Percentiles rank a stretch among this genome's conserved stretches.
Evolutionary conservation across 2,113 vertebrate genomes (phyloP).

Genomic region (Micronycteris hirsuta): DNA sequence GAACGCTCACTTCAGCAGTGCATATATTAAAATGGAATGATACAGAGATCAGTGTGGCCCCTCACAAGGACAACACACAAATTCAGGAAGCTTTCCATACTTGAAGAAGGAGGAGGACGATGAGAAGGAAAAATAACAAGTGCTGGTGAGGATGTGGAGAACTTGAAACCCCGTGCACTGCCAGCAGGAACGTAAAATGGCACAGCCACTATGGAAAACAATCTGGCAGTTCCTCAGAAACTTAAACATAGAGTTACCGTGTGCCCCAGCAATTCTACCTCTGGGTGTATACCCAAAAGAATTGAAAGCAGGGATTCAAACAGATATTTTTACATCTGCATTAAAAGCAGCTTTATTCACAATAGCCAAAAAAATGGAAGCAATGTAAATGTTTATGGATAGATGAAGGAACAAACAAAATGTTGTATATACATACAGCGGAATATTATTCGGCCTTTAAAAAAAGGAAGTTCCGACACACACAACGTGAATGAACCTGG

Average conservation of each 20-base stretch:
- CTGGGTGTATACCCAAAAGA: background rate
- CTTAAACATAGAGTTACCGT: too few relatives aligned
- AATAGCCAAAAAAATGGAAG: background rate
- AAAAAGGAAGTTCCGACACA: background rate
- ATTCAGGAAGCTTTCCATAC: background rate
- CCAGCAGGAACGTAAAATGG: too few relatives aligned
- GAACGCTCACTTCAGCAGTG: background rate
- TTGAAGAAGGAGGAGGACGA: background rate
- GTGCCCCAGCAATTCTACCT: too few relatives aligned
- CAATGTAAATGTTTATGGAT: background rate
- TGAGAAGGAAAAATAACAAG: background rate
- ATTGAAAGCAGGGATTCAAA: background rate
- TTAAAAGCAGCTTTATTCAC: background rate
- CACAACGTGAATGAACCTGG: background rate
- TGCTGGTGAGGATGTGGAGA: too few relatives aligned
- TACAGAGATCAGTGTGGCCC: background rate
- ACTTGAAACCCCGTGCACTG: too few relatives aligned
- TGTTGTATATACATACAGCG: background rate
- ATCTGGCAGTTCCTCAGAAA: too few relatives aligned
- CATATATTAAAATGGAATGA: background rate
- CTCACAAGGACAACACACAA: background rate
- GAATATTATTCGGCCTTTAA: background rate
- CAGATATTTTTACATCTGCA: background rate
- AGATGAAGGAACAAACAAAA: background rate
- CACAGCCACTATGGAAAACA: too few relatives aligned